These are phyloP conservation scores for Callionymus lyra DNA, from an alignment of 2,113 vertebrate species.

Conservation along the genomic window DNA sequence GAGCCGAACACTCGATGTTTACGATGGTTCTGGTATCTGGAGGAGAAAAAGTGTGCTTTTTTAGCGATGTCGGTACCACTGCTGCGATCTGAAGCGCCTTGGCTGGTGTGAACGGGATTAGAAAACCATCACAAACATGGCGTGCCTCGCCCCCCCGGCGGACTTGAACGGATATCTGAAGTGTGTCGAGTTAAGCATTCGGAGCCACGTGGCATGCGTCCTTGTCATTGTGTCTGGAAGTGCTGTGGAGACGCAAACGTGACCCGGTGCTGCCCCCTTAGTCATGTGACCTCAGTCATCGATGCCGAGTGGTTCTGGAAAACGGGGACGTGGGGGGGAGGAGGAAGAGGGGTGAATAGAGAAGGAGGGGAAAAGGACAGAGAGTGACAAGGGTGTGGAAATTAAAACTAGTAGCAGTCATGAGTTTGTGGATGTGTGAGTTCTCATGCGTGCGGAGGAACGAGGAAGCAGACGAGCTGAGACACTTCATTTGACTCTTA, in stretches of 20 bases:
- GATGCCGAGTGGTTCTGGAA: conserved; percentile 93
- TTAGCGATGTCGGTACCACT: conserved; percentile 23
- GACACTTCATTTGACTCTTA: too few relatives aligned
- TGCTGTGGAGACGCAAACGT: conserved; percentile 84
- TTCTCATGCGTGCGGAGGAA: too few relatives aligned
- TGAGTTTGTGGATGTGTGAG: conserved; percentile 17
- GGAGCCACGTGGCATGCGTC: conserved; percentile 58
- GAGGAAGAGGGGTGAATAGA: background rate
- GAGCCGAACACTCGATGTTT: conserved; percentile 35
- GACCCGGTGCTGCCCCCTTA: conserved; percentile 68
- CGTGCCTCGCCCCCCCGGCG: conserved; percentile 29
- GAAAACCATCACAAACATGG: conserved; percentile 44
- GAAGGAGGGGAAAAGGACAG: background rate
- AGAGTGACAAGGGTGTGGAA: conserved; percentile 6
- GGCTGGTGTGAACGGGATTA: conserved; percentile 20
- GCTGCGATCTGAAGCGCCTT: conserved; percentile 19
- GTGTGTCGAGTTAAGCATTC: conserved; percentile 39
- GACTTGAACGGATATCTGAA: conserved; percentile 75
- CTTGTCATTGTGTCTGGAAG: conserved; percentile 81
- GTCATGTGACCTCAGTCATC: conserved; percentile 99
- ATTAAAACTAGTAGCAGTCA: conserved; percentile 15
- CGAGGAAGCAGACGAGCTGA: too few relatives aligned
- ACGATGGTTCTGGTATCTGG: conserved; percentile 35
- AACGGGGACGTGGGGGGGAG: conserved; percentile 18
- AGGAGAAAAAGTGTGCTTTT: conserved; percentile 49